A percentile compares a stretch with the other conserved stretches of the same genome.
Evolutionary conservation across 1,140 invertebrate species (phyloP).

Genomic region (Drosophila dunni): DNA sequence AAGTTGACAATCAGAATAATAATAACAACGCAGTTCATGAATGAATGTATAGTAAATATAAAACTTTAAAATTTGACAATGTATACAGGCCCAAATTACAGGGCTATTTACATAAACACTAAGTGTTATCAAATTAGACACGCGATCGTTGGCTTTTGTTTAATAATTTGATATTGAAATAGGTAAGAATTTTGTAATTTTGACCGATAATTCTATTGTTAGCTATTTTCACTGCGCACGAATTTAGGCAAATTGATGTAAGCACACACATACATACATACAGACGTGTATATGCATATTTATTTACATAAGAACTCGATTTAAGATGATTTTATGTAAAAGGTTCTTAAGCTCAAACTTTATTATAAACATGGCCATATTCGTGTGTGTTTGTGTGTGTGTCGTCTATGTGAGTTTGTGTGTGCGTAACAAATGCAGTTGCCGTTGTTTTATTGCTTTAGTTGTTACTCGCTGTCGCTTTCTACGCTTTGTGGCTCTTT

Average conservation of each 20-base stretch:
- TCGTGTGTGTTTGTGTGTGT: background rate
- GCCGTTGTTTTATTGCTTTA: slow-evolving; percentile 27
- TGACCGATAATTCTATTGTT: slow-evolving; percentile 39
- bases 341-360: slow-evolving; percentile 10
- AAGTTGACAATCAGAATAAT: slow-evolving; percentile 19
- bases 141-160: slow-evolving; percentile 28
- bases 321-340: background rate
- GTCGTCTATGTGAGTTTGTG: background rate
- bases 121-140: slow-evolving; percentile 20
- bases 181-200: slow-evolving; percentile 32
- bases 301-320: background rate
- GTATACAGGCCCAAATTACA: slow-evolving; percentile 18
- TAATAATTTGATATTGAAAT: slow-evolving; percentile 36
- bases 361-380: background rate
- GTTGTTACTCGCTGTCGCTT: slow-evolving; percentile 30
- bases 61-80: too few species aligned
- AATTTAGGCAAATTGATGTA: slow-evolving; percentile 13
- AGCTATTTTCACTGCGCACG: slow-evolving; percentile 13
- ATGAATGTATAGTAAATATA: slow-evolving; percentile 29
- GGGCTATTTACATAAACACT: slow-evolving; percentile 26
- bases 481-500: slow-evolving; percentile 41
- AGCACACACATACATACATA: background rate
- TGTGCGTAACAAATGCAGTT: slow-evolving; percentile 30
- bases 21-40: slow-evolving; percentile 45
- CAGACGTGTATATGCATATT: background rate